Evolutionary conservation across 2,888 invertebrate genomes (phyloP), one percentile per base, ranked within the genome.

Genomic region (Ochropleura leucogaster): DNA sequence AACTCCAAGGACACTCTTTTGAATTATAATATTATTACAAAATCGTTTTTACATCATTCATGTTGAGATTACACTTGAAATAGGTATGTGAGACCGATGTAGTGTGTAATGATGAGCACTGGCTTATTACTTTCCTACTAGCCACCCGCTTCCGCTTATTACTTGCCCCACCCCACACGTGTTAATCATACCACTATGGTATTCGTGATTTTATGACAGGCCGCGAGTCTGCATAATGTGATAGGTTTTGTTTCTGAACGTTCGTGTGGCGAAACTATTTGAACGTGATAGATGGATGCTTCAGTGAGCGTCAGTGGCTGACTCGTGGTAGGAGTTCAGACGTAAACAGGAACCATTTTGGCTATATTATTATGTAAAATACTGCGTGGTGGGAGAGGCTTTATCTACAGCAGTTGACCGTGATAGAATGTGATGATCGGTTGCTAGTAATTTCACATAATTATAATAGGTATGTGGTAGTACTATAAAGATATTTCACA

Each of bases 191-290:
- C 85, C 81, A 86, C 89, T 88, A 89, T 89, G 90, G 85, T 89
- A 91, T 93, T 91, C 91, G 87, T 90, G 92, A 91, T 92, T 93
- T 92, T 91, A 93, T 92, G 93, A 92, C 92, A 89, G 73, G 47
- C 89, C 76, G 87, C 90, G 88, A 86, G 87, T 87, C 88, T 87
- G 89, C 89, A 89, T 87, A 86, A 87, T 89, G 74, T 85, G 85
- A 87, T 86, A 82, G 82, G 86, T 85, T 87, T 86, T 85, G 85
- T 85, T 83, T 85, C 86, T 85, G 85, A 75, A 65, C 70, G 80
- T 76, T 79, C 76, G 63, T 82, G 72, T 68, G 51, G 68, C 46
- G 44, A 64, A 74, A 82, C 80, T 84, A 75, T 82, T 72, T 69
- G 75, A 69, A 72, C 57, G 59, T 75, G 80, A 84, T 72, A 72